Evolutionary conservation across 92 coral and sea anemone genomes (phyloP).

Genomic region (Epizoanthus rinbou): DNA sequence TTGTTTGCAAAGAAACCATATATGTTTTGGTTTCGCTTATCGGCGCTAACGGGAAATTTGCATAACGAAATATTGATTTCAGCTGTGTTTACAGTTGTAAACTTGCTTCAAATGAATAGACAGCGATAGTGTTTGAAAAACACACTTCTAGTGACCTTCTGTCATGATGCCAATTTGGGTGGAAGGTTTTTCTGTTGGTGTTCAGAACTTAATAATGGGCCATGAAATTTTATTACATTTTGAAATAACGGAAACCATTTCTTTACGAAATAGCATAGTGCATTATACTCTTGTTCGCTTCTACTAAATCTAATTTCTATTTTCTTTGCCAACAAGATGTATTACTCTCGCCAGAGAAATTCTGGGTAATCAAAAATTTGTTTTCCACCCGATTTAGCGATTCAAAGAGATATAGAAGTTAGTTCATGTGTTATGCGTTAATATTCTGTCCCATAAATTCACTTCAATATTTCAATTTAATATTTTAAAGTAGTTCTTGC

Average conservation of each 20-base stretch:
- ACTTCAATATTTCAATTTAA: too few relatives aligned
- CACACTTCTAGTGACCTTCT: too few relatives aligned
- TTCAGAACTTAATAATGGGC: not conserved
- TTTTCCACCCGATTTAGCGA: too few relatives aligned
- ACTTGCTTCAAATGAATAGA: not conserved
- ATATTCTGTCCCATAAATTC: not conserved
- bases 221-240: not conserved
- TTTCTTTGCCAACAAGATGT: not conserved
- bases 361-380: too few relatives aligned
- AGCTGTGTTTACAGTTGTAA: not conserved
- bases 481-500: not conserved
- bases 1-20: too few relatives aligned
- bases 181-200: too few relatives aligned
- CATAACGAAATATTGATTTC: constrained; percentile 3
- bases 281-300: not conserved
- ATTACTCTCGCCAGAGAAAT: not conserved
- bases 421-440: not conserved
- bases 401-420: too few relatives aligned
- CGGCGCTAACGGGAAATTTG: not conserved
- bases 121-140: too few relatives aligned
- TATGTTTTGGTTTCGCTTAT: not conserved
- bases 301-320: not conserved
- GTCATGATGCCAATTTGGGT: too few relatives aligned
- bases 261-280: not conserved
- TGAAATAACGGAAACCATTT: not conserved